Evolutionary conservation across 2,113 vertebrate species (phyloP), one percentile per base, ranked within the genome.

Genomic region (Crotalus horridus): DNA sequence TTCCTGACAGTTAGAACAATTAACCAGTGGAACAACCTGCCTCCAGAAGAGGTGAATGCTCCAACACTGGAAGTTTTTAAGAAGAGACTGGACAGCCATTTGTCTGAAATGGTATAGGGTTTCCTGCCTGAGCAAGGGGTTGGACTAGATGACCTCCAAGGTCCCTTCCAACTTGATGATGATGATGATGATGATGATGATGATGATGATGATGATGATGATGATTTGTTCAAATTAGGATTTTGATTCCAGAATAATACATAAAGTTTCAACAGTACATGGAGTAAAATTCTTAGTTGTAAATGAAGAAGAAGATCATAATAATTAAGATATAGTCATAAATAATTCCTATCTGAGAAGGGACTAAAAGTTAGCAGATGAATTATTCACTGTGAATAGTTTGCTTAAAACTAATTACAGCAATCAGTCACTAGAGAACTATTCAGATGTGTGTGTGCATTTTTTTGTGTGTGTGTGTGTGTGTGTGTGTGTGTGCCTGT

Each of bases 291-390:
- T 1, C 89, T 59, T n/a, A 64, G 54, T 91, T 89, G 10, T 48
- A 92, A 89, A 85, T 74, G 74, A 89, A 87, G 51, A 86, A 9
- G 69, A 24, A 90, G 56, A 61, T 89, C 39, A 92, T 87, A 74
- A 92, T 92, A 90, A 94, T 92, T 94, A 90, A 93, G 64, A 85
- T 86, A 59, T 54, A 51, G 17, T 89, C 88, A 92, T 90, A 92
- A 94, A 94, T 5, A 93, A 93, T 94, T 55, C 33, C 85, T 1
- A 64, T 61, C 2, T 4, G 85, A 9, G 1, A 56, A 53, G 58
- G 5, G 53, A 39, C 48, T 89, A 89, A 89, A 59, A 51, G 15
- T 89, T 33, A 92, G 64, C 64, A 55, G 26, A 0, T 56, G 85
- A 89, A 74, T 58, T 90, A 6, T 89, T 93, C 55, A 93, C 88